Conservation (phyloP, 2,888 invertebrate genomes). For the Ormyrus thymus region DNA sequence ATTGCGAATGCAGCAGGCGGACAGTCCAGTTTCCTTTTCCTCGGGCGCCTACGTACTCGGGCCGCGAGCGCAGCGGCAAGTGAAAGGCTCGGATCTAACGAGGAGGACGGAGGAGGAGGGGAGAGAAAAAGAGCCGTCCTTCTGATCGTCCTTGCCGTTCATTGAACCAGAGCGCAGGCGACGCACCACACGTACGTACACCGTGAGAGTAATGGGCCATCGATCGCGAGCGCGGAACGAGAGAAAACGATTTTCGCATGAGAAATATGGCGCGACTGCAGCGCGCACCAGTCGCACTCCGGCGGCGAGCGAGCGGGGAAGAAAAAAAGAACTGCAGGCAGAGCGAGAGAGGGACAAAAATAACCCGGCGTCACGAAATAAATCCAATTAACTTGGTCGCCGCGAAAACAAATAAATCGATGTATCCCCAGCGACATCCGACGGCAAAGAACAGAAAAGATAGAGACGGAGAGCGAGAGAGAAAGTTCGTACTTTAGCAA, state of each 20-base stretch:
- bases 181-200: neutral
- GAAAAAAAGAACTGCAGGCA: conserved; percentile 7
- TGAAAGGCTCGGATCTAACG: conserved; percentile 43
- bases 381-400: conserved; percentile 66
- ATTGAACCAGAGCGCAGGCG: conserved; percentile 48
- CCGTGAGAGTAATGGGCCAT: conserved; percentile 19
- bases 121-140: conserved; percentile 41
- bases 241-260: conserved; percentile 57
- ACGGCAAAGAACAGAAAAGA: conserved; percentile 45
- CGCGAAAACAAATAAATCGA: conserved; percentile 68
- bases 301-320: conserved; percentile 1
- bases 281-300: neutral
- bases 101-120: conserved; percentile 9
- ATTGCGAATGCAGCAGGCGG: neutral
- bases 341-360: conserved; percentile 57
- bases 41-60: neutral
- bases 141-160: conserved; percentile 57
- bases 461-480: neutral
- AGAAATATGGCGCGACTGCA: conserved; percentile 57
- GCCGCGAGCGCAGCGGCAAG: neutral
- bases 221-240: conserved; percentile 33
- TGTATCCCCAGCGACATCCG: conserved; percentile 57
- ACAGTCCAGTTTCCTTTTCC: conserved; percentile 44
- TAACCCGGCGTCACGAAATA: conserved; percentile 62
- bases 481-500: conserved; percentile 39